Evolutionary conservation across 2,113 vertebrate genomes (phyloP).

Genomic region (Anas platyrhynchos): DNA sequence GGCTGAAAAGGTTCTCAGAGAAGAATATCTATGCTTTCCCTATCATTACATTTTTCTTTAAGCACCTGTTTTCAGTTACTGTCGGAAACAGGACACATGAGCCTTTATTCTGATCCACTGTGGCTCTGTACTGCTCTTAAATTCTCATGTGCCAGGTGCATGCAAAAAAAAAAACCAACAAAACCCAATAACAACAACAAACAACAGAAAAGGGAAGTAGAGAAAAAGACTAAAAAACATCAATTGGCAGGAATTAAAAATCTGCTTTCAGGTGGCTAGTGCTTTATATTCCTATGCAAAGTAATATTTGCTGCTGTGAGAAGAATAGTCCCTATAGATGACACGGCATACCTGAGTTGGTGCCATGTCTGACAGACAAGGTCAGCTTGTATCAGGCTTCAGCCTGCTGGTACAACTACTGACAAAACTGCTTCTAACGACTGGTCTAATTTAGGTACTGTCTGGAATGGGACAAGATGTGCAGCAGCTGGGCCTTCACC

Average conservation of each 20-base stretch:
- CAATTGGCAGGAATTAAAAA: background rate
- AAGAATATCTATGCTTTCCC: background rate
- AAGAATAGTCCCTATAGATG: background rate
- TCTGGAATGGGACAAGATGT: slow-evolving; percentile 34
- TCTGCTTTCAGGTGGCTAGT: background rate
- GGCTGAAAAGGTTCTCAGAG: background rate
- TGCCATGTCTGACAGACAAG: background rate
- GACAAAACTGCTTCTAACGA: background rate
- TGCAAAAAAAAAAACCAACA: too few relatives aligned
- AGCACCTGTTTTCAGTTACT: background rate
- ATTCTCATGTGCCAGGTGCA: background rate
- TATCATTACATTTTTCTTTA: background rate
- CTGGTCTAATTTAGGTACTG: background rate
- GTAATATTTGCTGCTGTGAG: background rate
- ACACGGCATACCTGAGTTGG: background rate
- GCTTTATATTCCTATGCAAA: background rate
- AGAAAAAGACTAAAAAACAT: background rate
- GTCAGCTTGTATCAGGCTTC: background rate
- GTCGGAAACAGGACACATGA: background rate
- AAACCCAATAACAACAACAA: too few relatives aligned
- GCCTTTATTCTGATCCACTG: background rate
- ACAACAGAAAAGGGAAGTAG: background rate
- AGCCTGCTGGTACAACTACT: background rate
- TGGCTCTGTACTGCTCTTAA: background rate
- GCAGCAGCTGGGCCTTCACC: background rate